Conservation (phyloP, 2,797 vertebrate genomes). For the Phyllotis vaccarum region DNA sequence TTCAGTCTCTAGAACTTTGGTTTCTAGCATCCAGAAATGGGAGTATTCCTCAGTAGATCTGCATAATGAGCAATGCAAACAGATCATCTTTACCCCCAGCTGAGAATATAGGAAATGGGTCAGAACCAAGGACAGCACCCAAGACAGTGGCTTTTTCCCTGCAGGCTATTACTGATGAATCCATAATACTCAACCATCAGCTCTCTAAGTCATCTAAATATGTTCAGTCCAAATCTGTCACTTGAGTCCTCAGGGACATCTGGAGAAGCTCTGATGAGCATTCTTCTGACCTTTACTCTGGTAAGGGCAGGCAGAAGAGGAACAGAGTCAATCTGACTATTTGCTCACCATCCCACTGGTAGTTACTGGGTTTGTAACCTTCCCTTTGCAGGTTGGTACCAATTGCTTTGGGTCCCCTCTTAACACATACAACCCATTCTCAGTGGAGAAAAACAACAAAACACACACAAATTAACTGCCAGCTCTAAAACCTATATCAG, state of each 20-base stretch:
- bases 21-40: background rate
- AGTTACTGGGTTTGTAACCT: background rate
- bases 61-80: background rate
- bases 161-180: too few relatives aligned
- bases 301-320: background rate
- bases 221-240: background rate
- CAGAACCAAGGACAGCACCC: constrained; percentile 83
- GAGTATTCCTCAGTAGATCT: background rate
- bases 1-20: background rate
- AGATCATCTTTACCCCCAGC: background rate
- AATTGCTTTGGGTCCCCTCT: background rate
- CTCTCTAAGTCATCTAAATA: background rate
- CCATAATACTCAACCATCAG: background rate
- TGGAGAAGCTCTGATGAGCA: background rate
- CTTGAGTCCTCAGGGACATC: background rate
- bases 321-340: background rate
- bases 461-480: background rate
- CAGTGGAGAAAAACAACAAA: constrained; percentile 18
- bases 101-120: constrained; percentile 38
- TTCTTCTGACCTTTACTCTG: background rate
- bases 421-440: background rate
- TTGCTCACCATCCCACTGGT: background rate
- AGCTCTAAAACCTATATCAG: background rate
- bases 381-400: background rate
- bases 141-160: background rate